Evolutionary conservation across 2,797 vertebrate genomes (phyloP).

Genomic region (Yasuhikotakia modesta): DNA sequence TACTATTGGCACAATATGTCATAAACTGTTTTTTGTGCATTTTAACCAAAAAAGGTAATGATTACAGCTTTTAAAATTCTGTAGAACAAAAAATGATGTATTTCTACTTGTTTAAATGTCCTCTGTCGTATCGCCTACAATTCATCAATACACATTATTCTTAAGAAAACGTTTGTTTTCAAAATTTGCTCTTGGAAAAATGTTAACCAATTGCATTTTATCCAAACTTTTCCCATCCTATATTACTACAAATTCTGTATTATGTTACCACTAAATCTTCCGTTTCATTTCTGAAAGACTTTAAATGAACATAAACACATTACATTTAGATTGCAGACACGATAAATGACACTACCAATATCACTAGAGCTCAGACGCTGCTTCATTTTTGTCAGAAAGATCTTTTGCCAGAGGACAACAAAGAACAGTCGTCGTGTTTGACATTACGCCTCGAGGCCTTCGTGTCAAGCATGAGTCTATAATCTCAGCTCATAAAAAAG

Average conservation of each 20-base stretch:
- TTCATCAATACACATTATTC: too few species aligned
- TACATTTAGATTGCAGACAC: conserved; percentile 5
- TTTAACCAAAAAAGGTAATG: too few species aligned
- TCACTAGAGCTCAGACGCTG: background rate
- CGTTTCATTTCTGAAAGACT: background rate
- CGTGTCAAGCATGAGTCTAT: conserved; percentile 43
- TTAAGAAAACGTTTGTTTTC: too few species aligned
- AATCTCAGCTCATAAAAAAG: conserved; percentile 40
- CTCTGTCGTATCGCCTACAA: too few species aligned
- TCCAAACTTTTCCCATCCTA: too few species aligned
- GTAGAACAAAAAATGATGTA: too few species aligned
- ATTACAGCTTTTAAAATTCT: too few species aligned
- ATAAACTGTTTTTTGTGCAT: too few species aligned
- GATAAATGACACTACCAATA: conserved; percentile 23
- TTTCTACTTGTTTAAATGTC: too few species aligned
- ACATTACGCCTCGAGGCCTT: conserved; percentile 46
- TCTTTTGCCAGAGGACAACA: conserved; percentile 28
- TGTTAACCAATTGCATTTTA: too few species aligned
- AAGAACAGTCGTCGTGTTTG: conserved; percentile 44
- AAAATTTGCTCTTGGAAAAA: background rate
- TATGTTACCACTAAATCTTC: background rate
- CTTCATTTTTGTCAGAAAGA: background rate
- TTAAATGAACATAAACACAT: too few species aligned
- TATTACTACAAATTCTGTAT: background rate
- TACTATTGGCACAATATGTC: too few species aligned